These are phyloP conservation scores for Vulpes lagopus DNA, from an alignment of 2,113 vertebrate genomes.

Conservation along the genomic window DNA sequence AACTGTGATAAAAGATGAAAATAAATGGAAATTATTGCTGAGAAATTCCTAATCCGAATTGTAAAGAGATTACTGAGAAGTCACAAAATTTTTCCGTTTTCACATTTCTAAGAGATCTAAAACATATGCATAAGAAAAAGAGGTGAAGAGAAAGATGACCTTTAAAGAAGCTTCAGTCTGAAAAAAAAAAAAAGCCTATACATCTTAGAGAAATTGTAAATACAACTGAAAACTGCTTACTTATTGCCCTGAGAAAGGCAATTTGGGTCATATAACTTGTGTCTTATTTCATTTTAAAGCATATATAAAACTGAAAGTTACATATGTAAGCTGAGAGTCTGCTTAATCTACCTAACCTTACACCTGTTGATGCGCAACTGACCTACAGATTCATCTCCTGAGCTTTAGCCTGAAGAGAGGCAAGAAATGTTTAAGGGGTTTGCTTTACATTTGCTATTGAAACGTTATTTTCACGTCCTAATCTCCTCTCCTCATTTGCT, in stretches of 20 bases:
- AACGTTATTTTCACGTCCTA: background rate
- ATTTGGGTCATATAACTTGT: background rate
- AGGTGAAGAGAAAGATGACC: background rate
- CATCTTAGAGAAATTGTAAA: background rate
- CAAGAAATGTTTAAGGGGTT: background rate
- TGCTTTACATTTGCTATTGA: background rate
- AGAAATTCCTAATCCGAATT: slow-evolving; percentile 66
- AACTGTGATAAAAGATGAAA: slow-evolving; percentile 62
- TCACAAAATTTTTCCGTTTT: background rate
- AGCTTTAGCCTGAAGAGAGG: background rate
- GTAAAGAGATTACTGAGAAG: slow-evolving; percentile 45
- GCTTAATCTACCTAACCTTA: background rate
- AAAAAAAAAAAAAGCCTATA: background rate
- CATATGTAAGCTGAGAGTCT: background rate
- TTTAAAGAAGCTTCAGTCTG: background rate
- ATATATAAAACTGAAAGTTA: background rate
- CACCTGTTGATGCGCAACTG: background rate
- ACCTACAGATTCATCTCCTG: background rate
- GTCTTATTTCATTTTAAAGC: background rate
- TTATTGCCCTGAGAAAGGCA: background rate
- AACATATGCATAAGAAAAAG: background rate
- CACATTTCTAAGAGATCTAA: background rate
- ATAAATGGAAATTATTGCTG: slow-evolving; percentile 75
- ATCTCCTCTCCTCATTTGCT: background rate
- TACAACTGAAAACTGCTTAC: background rate